phyloP scores from a whole-genome alignment of 2,113 vertebrate genomes.

The Accipiter virgatus region DNA sequence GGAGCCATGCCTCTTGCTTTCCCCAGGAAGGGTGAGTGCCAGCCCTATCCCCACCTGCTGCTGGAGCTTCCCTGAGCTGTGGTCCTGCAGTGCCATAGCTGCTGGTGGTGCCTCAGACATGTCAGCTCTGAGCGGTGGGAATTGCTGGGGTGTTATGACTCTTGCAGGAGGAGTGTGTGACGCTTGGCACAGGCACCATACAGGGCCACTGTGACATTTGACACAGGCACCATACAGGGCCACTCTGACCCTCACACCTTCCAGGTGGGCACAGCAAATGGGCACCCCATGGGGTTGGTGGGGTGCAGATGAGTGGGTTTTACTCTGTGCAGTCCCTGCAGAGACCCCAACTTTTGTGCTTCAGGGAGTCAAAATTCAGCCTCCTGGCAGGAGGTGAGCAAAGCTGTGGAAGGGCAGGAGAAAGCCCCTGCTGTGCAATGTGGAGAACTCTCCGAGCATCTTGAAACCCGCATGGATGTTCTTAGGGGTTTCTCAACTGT shows the following conservation, averaged over 20 bases:
- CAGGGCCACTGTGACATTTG: not conserved
- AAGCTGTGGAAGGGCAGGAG: not conserved
- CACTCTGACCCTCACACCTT: not conserved
- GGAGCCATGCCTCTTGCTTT: not conserved
- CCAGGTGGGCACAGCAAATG: not conserved
- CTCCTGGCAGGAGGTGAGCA: not conserved
- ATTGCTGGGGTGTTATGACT: not conserved
- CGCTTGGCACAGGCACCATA: not conserved
- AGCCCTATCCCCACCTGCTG: not conserved
- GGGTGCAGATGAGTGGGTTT: not conserved
- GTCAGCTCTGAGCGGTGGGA: not conserved
- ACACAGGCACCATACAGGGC: not conserved
- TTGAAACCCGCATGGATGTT: not conserved
- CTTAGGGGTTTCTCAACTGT: not conserved
- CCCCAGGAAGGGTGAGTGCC: not conserved
- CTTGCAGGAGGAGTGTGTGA: not conserved
- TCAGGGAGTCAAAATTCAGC: not conserved
- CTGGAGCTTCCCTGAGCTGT: not conserved
- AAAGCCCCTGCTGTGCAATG: not conserved
- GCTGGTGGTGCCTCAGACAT: not conserved
- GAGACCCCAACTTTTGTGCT: not conserved
- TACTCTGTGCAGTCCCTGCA: not conserved
- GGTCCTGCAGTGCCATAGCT: not conserved
- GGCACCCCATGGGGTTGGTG: not conserved
- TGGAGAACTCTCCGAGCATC: not conserved